phyloP scores from a whole-genome alignment of 1,140 invertebrate species.

The Papilio aristodemus region DNA sequence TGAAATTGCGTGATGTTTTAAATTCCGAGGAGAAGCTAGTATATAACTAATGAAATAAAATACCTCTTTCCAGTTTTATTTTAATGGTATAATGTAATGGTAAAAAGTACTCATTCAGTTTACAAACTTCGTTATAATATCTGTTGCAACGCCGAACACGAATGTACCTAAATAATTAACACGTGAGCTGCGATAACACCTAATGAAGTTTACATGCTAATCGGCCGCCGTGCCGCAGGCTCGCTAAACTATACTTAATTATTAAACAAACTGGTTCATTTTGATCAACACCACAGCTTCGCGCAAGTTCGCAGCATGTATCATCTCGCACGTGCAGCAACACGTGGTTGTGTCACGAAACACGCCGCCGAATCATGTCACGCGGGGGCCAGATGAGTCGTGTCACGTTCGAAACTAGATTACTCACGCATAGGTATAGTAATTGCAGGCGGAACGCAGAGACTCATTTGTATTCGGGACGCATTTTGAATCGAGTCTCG shows the following conservation, averaged over 20 bases:
- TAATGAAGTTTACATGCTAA: constrained; percentile 14
- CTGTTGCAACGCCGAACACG: not conserved
- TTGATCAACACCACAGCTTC: not conserved
- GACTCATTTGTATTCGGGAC: constrained; percentile 47
- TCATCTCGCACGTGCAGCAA: constrained; percentile 13
- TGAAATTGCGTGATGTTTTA: too few relatives aligned
- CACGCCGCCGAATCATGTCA: constrained; percentile 17
- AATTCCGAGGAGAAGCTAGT: too few relatives aligned
- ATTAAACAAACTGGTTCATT: constrained; percentile 22
- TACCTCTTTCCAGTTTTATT: not conserved
- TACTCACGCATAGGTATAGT: constrained; percentile 48
- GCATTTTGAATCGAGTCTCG: constrained; percentile 30
- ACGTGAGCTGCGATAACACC: constrained; percentile 3
- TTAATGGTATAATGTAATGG: not conserved
- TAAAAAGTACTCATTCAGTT: not conserved
- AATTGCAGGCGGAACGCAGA: constrained; percentile 52
- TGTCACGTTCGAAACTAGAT: constrained; percentile 45
- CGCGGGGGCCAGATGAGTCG: constrained; percentile 28
- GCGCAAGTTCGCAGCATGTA: not conserved
- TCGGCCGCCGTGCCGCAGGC: not conserved
- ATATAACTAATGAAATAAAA: too few relatives aligned
- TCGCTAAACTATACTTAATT: constrained; percentile 14
- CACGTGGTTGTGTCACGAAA: constrained; percentile 22
- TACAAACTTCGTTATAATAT: not conserved
- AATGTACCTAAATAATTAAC: constrained; percentile 19